Evolutionary conservation across 2,113 vertebrate species (phyloP).

Genomic region (Petaurus breviceps): DNA sequence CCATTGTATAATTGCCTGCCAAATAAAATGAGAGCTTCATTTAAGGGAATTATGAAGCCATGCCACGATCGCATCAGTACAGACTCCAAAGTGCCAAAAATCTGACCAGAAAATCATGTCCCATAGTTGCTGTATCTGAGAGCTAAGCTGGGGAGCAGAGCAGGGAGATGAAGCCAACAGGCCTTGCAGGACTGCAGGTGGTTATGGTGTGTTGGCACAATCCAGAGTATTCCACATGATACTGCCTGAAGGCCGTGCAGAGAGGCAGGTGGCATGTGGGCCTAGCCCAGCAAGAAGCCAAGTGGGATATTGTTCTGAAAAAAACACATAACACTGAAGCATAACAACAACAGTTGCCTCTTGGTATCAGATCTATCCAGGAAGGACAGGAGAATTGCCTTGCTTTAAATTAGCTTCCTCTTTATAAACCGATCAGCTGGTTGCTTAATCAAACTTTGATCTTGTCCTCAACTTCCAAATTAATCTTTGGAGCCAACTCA

Average conservation of each 20-base stretch:
- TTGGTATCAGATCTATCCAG: constrained; percentile 34
- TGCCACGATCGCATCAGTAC: constrained; percentile 20
- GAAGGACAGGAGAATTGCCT: constrained; percentile 23
- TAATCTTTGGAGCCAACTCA: constrained; percentile 14
- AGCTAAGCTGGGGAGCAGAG: constrained; percentile 53
- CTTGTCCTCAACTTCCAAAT: constrained; percentile 20
- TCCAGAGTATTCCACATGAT: constrained; percentile 35
- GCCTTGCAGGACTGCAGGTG: constrained; percentile 68
- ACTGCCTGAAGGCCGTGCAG: constrained; percentile 41
- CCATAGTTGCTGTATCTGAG: constrained; percentile 40
- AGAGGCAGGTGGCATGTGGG: constrained; percentile 57
- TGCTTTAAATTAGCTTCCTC: background rate
- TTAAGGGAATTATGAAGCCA: constrained; percentile 33
- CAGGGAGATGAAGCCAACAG: constrained; percentile 46
- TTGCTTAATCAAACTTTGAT: constrained; percentile 32
- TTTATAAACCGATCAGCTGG: background rate
- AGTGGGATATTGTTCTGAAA: constrained; percentile 58
- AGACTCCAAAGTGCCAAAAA: constrained; percentile 21
- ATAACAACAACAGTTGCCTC: constrained; percentile 1
- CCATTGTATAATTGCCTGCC: background rate
- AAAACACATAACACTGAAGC: constrained; percentile 25
- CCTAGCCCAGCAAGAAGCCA: constrained; percentile 43
- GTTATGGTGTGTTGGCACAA: constrained; percentile 36
- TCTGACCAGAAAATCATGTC: constrained; percentile 50
- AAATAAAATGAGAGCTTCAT: constrained; percentile 29